Percentiles rank a stretch among this genome's conserved stretches.
These are phyloP conservation scores for Pyralis farinalis DNA, from an alignment of 2,888 invertebrate genomes.

Conservation along the genomic window DNA sequence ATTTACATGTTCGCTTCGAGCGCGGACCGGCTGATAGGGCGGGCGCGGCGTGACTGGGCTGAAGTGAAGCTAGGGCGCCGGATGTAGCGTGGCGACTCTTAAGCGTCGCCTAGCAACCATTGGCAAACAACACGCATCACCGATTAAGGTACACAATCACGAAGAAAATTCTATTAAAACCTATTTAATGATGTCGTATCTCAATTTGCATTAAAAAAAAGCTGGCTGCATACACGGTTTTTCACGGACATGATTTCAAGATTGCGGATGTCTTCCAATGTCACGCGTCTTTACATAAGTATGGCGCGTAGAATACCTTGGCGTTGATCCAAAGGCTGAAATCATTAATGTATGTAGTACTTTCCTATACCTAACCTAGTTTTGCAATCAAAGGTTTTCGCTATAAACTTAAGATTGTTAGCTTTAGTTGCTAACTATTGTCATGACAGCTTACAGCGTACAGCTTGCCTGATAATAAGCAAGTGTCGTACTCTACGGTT, in stretches of 20 bases:
- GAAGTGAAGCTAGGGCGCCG: slow-evolving; percentile 43
- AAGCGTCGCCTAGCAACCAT: slow-evolving; percentile 64
- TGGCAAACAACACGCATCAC: slow-evolving; percentile 62
- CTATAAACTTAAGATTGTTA: too few species aligned
- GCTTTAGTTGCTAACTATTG: too few species aligned
- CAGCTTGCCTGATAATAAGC: too few species aligned
- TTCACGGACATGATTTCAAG: not conserved
- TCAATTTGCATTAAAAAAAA: not conserved
- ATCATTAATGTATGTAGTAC: slow-evolving; percentile 1
- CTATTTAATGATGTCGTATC: too few species aligned
- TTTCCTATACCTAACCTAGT: slow-evolving; percentile 4
- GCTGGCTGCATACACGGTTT: not conserved
- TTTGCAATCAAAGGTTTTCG: too few species aligned
- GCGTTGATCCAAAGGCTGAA: slow-evolving; percentile 7
- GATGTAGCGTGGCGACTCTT: slow-evolving; percentile 55
- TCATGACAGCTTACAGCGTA: too few species aligned
- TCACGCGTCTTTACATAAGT: slow-evolving; percentile 5
- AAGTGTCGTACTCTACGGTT: too few species aligned
- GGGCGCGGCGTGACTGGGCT: slow-evolving; percentile 69
- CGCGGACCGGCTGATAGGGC: slow-evolving; percentile 42
- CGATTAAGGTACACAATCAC: not conserved
- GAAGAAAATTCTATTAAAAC: not conserved
- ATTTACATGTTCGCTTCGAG: slow-evolving; percentile 3
- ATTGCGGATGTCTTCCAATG: slow-evolving; percentile 2
- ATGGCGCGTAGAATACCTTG: slow-evolving; percentile 4